Conservation (phyloP, 2,113 vertebrate genomes). For the Pluvianellus socialis region DNA sequence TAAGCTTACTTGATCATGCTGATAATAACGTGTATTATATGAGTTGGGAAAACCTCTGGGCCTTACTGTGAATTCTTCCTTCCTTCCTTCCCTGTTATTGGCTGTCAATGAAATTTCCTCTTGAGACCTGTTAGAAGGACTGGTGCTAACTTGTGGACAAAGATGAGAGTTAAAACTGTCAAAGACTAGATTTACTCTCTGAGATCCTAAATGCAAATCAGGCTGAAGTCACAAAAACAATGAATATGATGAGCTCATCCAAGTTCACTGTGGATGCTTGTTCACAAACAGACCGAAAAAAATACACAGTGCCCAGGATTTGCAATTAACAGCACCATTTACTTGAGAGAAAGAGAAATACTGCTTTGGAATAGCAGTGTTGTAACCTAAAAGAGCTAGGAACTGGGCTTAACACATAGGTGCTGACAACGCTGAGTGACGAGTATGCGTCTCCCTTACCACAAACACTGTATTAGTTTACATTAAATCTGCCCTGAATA, state of each 20-base stretch:
- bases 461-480: not conserved
- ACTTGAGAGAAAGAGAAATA: not conserved
- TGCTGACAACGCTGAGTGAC: not conserved
- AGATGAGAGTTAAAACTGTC: not conserved
- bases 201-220: not conserved
- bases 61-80: not conserved
- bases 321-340: not conserved
- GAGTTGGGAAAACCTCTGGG: not conserved
- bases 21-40: not conserved
- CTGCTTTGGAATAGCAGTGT: not conserved
- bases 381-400: not conserved
- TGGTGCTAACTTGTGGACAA: not conserved
- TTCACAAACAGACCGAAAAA: not conserved
- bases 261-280: not conserved
- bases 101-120: not conserved
- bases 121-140: not conserved
- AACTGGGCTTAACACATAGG: not conserved
- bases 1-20: not conserved
- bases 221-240: not conserved
- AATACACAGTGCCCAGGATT: not conserved
- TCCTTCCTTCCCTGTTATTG: not conserved
- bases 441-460: not conserved
- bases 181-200: not conserved
- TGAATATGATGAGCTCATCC: not conserved
- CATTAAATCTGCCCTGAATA: not conserved